These are phyloP conservation scores for Acleris holmiana DNA, from an alignment of 2,888 invertebrate species.

Conservation along the genomic window DNA sequence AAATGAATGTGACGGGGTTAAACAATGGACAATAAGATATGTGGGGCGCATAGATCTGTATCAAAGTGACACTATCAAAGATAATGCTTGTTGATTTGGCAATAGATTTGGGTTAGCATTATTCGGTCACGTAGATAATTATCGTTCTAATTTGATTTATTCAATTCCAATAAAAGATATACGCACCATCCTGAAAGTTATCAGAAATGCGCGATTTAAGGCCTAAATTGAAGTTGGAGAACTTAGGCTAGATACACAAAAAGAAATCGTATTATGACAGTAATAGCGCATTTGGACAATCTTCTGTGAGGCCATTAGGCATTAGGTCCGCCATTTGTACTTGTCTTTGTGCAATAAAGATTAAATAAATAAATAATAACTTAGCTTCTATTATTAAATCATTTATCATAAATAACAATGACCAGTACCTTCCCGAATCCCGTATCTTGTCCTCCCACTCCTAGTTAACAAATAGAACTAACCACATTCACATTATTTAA, in stretches of 20 bases:
- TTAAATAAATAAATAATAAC: no score
- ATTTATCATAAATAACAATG: neutral
- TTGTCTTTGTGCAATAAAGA: no score
- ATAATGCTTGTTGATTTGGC: neutral
- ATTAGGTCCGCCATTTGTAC: no score
- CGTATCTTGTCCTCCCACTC: conserved; percentile 13
- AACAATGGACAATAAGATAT: conserved; percentile 22
- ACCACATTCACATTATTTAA: conserved; percentile 8
- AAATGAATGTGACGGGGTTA: conserved; percentile 34
- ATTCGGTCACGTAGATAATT: neutral
- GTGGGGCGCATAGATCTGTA: conserved; percentile 21
- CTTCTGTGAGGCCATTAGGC: no score
- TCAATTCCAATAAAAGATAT: no score
- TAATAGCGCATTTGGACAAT: neutral
- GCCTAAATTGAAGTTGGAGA: no score
- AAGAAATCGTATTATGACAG: no score
- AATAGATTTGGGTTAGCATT: conserved; percentile 13
- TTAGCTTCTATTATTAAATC: neutral
- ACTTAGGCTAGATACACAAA: neutral
- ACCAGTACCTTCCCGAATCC: neutral
- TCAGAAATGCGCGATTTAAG: neutral
- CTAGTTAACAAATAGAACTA: neutral
- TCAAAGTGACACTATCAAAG: conserved; percentile 6
- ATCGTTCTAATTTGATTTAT: no score
- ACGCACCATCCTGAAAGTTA: no score